Evolutionary conservation across 2,113 vertebrate genomes (phyloP).

Genomic region (Limanda limanda): DNA sequence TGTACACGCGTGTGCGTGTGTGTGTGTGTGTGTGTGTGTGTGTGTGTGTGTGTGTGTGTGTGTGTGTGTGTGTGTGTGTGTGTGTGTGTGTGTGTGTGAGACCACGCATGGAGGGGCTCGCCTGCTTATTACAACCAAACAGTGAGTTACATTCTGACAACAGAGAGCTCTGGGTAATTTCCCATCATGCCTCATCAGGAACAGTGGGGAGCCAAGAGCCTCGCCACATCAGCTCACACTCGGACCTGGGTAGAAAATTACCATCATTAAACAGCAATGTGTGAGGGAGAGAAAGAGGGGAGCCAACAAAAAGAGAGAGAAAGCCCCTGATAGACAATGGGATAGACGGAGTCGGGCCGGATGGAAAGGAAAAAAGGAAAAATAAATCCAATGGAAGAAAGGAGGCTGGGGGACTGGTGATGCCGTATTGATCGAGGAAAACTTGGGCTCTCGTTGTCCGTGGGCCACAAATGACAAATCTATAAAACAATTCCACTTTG

Average conservation of each 20-base stretch:
- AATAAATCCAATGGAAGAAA: slow-evolving; percentile 31
- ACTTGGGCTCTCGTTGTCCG: slow-evolving; percentile 8
- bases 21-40: slow-evolving; percentile 46
- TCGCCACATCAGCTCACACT: slow-evolving; percentile 82
- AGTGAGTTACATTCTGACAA: slow-evolving; percentile 82
- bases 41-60: slow-evolving; percentile 44
- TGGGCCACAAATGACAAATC: slow-evolving; percentile 56
- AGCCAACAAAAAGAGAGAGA: slow-evolving; percentile 58
- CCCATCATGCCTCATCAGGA: slow-evolving; percentile 84
- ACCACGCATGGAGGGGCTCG: slow-evolving; percentile 66
- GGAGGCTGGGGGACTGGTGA: slow-evolving; percentile 10
- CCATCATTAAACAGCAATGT: slow-evolving; percentile 78
- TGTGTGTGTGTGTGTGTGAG: slow-evolving; percentile 51
- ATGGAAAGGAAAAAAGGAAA: neutral
- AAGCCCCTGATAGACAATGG: slow-evolving; percentile 64
- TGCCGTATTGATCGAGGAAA: slow-evolving; percentile 54
- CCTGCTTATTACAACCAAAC: slow-evolving; percentile 83
- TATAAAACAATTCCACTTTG: slow-evolving; percentile 50
- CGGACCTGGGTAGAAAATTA: slow-evolving; percentile 83
- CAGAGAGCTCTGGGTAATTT: slow-evolving; percentile 82
- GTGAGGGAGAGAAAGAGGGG: slow-evolving; percentile 62
- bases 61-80: slow-evolving; percentile 37
- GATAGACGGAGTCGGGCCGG: slow-evolving; percentile 32
- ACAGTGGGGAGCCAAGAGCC: slow-evolving; percentile 78
- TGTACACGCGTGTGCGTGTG: slow-evolving; percentile 33